Evolutionary conservation across 2,113 vertebrate genomes (phyloP).

Genomic region (Lepus timidus): DNA sequence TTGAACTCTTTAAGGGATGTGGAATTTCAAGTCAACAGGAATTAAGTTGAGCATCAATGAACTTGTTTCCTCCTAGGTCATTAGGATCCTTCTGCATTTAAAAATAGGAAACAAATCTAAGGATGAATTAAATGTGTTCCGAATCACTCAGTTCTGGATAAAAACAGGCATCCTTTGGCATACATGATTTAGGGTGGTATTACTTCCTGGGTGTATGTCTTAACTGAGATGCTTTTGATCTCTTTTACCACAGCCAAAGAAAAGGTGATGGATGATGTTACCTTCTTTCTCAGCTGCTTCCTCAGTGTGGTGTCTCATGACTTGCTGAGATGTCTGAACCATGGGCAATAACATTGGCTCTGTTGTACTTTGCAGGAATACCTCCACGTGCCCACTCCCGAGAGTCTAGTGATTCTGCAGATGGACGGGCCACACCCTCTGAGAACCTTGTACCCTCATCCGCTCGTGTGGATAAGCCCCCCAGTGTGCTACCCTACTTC

Average conservation of each 20-base stretch:
- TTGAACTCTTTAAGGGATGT: neutral
- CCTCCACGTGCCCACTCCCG: slow-evolving; percentile 90
- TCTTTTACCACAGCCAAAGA: neutral
- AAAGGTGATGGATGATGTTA: neutral
- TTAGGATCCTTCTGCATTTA: neutral
- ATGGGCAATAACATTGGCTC: slow-evolving; percentile 50
- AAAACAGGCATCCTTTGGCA: neutral
- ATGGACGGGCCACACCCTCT: slow-evolving; percentile 86
- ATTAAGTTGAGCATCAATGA: neutral
- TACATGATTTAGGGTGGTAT: neutral
- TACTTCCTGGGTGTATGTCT: neutral
- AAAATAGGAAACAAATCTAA: neutral
- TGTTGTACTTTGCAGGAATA: slow-evolving; percentile 88
- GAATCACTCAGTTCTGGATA: neutral
- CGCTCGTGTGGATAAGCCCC: slow-evolving; percentile 88
- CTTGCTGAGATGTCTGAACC: neutral
- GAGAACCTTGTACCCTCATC: slow-evolving; percentile 86
- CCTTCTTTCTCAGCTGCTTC: neutral
- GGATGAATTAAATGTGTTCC: neutral
- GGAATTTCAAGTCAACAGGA: neutral
- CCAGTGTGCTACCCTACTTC: slow-evolving; percentile 88
- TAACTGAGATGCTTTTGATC: neutral
- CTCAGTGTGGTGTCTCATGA: neutral
- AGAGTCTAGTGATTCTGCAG: slow-evolving; percentile 86
- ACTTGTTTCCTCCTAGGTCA: neutral